Percentiles rank a stretch among this genome's conserved stretches.
phyloP scores from a whole-genome alignment of 2,888 invertebrate species.

The Mimumesa dahlbomi region DNA sequence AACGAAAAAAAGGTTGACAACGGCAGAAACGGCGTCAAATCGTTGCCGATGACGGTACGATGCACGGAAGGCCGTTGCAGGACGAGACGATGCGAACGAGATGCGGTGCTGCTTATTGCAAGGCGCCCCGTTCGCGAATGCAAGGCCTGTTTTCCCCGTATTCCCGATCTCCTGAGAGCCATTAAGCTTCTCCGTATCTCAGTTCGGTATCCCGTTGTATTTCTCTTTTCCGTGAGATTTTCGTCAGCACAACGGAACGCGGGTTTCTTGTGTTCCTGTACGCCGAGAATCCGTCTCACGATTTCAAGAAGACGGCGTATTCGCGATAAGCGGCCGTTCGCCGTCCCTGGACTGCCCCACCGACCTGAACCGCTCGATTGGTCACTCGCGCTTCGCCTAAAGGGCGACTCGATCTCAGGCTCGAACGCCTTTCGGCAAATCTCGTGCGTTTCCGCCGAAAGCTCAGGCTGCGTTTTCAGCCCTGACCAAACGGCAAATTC shows the following conservation, averaged over 20 bases:
- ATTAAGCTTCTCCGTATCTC: constrained; percentile 63
- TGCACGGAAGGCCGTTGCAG: constrained; percentile 25
- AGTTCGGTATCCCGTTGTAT: background rate
- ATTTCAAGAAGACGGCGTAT: constrained; percentile 30
- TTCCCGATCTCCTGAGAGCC: constrained; percentile 71
- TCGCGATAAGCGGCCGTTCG: constrained; percentile 30
- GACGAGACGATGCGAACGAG: constrained; percentile 34
- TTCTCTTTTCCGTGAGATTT: no score
- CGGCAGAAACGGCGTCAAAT: constrained; percentile 23
- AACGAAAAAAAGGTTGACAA: constrained; percentile 38
- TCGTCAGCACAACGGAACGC: background rate
- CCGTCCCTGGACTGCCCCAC: constrained; percentile 46
- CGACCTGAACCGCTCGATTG: constrained; percentile 66
- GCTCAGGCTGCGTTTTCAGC: constrained; percentile 54
- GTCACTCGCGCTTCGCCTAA: constrained; percentile 63
- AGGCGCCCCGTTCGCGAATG: constrained; percentile 47
- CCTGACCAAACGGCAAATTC: background rate
- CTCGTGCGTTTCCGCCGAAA: constrained; percentile 54
- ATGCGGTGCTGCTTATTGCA: constrained; percentile 31
- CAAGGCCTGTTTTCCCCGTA: constrained; percentile 50
- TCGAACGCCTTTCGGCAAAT: constrained; percentile 51
- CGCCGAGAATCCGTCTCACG: no score
- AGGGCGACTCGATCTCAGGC: constrained; percentile 54
- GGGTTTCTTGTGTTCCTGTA: constrained; percentile 2
- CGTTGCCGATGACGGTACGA: constrained; percentile 13